These are phyloP conservation scores for Campoletis sonorensis DNA, from an alignment of 1,140 invertebrate species.

Conservation along the genomic window DNA sequence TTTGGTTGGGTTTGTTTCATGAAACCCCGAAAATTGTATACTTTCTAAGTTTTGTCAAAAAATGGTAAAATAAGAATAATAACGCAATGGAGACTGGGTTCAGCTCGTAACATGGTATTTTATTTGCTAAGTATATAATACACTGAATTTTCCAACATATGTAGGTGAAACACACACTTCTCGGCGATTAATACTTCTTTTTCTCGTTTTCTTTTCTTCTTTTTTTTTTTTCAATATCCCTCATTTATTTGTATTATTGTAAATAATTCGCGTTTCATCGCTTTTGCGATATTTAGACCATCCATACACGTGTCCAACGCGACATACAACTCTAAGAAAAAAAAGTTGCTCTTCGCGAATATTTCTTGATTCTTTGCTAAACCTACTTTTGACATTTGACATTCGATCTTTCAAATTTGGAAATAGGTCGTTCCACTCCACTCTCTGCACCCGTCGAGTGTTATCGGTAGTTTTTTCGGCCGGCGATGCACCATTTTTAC, in stretches of 20 bases:
- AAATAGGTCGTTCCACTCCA: not conserved
- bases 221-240: too few relatives aligned
- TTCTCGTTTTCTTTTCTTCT: not conserved
- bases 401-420: not conserved
- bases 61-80: not conserved
- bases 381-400: not conserved
- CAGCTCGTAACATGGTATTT: conserved; percentile 13
- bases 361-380: not conserved
- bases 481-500: not conserved
- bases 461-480: conserved; percentile 13
- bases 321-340: too few relatives aligned
- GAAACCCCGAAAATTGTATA: not conserved
- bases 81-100: not conserved
- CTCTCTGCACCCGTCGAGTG: not conserved
- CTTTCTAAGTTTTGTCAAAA: not conserved
- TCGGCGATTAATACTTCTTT: not conserved
- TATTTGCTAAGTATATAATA: conserved; percentile 18
- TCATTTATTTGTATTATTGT: not conserved
- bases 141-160: conserved; percentile 16
- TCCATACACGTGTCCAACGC: not conserved
- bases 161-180: conserved; percentile 8
- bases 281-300: not conserved
- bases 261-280: not conserved
- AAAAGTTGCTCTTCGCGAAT: not conserved
- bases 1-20: too few relatives aligned